Evolutionary conservation across 2,888 invertebrate genomes (phyloP).

Genomic region (Nomada fabriciana): DNA sequence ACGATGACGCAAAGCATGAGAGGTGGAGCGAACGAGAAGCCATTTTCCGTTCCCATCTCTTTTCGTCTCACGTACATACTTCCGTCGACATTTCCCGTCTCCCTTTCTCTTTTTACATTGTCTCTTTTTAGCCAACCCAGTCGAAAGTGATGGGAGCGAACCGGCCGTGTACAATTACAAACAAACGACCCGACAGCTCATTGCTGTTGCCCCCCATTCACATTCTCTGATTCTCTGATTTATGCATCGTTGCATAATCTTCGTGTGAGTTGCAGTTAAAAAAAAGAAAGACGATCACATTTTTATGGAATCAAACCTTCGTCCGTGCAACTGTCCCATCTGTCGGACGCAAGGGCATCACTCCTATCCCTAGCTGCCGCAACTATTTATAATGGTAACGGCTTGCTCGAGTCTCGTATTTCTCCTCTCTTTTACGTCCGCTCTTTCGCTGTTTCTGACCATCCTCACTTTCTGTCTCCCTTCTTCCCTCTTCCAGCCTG

Average conservation of each 20-base stretch:
- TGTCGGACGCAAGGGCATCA: constrained; percentile 37
- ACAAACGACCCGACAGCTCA: neutral
- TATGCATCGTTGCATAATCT: too few relatives aligned
- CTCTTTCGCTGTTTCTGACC: constrained; percentile 41
- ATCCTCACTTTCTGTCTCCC: constrained; percentile 30
- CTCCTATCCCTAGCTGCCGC: constrained; percentile 59
- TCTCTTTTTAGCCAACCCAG: constrained; percentile 18
- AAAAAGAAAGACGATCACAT: too few relatives aligned
- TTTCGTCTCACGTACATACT: constrained; percentile 44
- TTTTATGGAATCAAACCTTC: neutral
- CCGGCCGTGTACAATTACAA: neutral
- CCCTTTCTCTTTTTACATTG: constrained; percentile 3
- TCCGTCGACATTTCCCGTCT: constrained; percentile 36
- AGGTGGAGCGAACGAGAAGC: constrained; percentile 39
- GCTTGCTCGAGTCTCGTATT: constrained; percentile 46
- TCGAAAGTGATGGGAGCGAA: constrained; percentile 47
- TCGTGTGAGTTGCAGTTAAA: too few relatives aligned
- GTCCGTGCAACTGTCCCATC: constrained; percentile 31
- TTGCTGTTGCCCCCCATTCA: neutral
- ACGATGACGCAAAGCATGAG: constrained; percentile 56
- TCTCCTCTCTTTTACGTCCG: constrained; percentile 37
- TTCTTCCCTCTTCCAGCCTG: constrained; percentile 37
- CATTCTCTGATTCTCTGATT: too few relatives aligned
- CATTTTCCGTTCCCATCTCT: constrained; percentile 36
- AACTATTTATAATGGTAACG: constrained; percentile 71